Conservation (phyloP, 1,140 invertebrate species). For the Andrena cerasifolii region DNA sequence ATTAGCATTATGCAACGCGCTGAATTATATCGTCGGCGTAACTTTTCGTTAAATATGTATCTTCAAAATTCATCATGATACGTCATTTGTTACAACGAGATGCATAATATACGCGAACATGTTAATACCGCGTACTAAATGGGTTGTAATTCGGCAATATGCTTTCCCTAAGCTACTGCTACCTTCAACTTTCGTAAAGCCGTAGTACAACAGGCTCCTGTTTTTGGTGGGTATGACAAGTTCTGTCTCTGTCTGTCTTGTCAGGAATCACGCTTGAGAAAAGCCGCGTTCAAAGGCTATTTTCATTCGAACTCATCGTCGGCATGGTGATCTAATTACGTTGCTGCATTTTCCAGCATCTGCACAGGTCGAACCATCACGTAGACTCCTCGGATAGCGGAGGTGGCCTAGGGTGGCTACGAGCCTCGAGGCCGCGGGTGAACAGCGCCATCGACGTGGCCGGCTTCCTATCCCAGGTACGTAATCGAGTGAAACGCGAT, state of each 20-base stretch:
- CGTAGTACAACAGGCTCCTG: not conserved
- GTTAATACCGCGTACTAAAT: too few species aligned
- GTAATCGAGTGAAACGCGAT: constrained; percentile 52
- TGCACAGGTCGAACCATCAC: constrained; percentile 86
- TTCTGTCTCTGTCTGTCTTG: constrained; percentile 12
- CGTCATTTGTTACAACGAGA: too few species aligned
- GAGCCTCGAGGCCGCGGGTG: constrained; percentile 86
- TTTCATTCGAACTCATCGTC: constrained; percentile 21
- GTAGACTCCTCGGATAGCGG: constrained; percentile 84
- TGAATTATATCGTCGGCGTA: too few species aligned
- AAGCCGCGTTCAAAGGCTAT: constrained; percentile 23
- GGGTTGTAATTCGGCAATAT: too few species aligned
- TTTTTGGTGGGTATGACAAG: constrained; percentile 20
- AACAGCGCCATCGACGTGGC: constrained; percentile 91
- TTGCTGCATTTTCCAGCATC: constrained; percentile 84
- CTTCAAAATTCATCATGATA: too few species aligned
- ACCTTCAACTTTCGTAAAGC: not conserved
- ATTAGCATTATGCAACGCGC: too few species aligned
- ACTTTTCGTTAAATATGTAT: too few species aligned
- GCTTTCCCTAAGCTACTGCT: not conserved
- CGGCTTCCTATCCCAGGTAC: constrained; percentile 88
- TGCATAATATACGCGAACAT: too few species aligned
- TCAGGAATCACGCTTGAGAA: constrained; percentile 29
- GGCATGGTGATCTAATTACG: constrained; percentile 52
- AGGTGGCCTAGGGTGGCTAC: constrained; percentile 80